phyloP scores from a whole-genome alignment of 1,140 invertebrate species.

The Triops longicaudatus region DNA sequence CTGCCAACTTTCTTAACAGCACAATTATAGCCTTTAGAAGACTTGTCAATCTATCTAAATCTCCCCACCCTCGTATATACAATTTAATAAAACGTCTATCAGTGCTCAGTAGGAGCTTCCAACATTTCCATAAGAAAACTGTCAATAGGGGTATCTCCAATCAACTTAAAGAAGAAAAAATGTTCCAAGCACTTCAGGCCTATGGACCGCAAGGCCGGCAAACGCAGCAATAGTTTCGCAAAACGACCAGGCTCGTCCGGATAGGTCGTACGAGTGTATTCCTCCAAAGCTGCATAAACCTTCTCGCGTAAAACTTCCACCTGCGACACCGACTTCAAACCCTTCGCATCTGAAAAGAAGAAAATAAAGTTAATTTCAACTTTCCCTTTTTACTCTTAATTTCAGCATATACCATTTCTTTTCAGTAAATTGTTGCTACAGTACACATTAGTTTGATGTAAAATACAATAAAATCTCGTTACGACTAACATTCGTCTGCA shows the following conservation, averaged over 20 bases:
- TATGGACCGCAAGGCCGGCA: slow-evolving; percentile 90
- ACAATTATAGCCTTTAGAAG: neutral
- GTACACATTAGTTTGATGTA: too few relatives aligned
- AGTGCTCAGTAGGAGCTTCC: slow-evolving; percentile 60
- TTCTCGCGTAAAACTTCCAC: slow-evolving; percentile 86
- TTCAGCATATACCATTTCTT: too few relatives aligned
- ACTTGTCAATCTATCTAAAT: neutral
- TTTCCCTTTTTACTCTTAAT: neutral
- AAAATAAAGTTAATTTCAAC: neutral
- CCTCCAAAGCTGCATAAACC: slow-evolving; percentile 86
- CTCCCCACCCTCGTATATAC: neutral
- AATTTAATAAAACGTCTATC: slow-evolving; percentile 41
- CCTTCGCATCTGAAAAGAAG: slow-evolving; percentile 66
- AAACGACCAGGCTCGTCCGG: slow-evolving; percentile 87
- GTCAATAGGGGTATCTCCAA: slow-evolving; percentile 46
- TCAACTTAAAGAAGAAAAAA: slow-evolving; percentile 88
- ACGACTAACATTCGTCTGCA: too few relatives aligned
- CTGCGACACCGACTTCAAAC: slow-evolving; percentile 67
- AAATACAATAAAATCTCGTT: too few relatives aligned
- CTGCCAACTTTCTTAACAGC: neutral
- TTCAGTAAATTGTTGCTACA: too few relatives aligned
- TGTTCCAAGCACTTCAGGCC: slow-evolving; percentile 92
- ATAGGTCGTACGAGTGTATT: slow-evolving; percentile 79
- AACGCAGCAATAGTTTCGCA: slow-evolving; percentile 80
- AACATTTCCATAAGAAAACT: slow-evolving; percentile 50